Conservation (phyloP, 2,888 invertebrate species). For the Hydriomena furcata region DNA sequence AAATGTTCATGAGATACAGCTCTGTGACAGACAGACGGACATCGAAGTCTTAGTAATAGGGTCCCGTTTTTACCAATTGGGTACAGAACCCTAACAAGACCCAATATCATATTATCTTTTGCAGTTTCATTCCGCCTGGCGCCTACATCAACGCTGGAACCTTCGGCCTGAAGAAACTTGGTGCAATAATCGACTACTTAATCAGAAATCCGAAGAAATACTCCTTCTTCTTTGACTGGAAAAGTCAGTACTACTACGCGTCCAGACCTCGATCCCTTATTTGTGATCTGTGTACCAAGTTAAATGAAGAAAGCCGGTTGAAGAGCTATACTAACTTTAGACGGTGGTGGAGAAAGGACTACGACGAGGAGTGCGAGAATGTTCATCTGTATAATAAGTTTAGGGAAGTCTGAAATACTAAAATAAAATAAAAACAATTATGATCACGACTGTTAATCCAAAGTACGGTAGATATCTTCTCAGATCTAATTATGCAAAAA, state of each 20-base stretch:
- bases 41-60: too few relatives aligned
- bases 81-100: too few relatives aligned
- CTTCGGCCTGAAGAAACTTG: slow-evolving; percentile 61
- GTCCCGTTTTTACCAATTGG: too few relatives aligned
- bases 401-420: slow-evolving; percentile 24
- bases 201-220: slow-evolving; percentile 58
- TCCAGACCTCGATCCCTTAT: slow-evolving; percentile 48
- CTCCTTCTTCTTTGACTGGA: slow-evolving; percentile 69
- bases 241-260: slow-evolving; percentile 61
- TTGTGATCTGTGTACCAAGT: slow-evolving; percentile 60
- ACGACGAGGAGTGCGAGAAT: slow-evolving; percentile 50
- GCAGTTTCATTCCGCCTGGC: slow-evolving; percentile 68
- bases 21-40: too few relatives aligned
- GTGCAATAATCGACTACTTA: slow-evolving; percentile 62
- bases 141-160: slow-evolving; percentile 60
- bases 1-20: too few relatives aligned
- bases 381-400: slow-evolving; percentile 46
- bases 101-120: too few relatives aligned
- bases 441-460: too few relatives aligned
- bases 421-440: too few relatives aligned
- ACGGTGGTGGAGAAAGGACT: slow-evolving; percentile 65
- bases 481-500: too few relatives aligned
- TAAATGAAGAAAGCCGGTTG: slow-evolving; percentile 43
- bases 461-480: too few relatives aligned
- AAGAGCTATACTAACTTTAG: slow-evolving; percentile 47